phyloP scores from a whole-genome alignment of 2,797 vertebrate species.

The Halcyon badia region DNA sequence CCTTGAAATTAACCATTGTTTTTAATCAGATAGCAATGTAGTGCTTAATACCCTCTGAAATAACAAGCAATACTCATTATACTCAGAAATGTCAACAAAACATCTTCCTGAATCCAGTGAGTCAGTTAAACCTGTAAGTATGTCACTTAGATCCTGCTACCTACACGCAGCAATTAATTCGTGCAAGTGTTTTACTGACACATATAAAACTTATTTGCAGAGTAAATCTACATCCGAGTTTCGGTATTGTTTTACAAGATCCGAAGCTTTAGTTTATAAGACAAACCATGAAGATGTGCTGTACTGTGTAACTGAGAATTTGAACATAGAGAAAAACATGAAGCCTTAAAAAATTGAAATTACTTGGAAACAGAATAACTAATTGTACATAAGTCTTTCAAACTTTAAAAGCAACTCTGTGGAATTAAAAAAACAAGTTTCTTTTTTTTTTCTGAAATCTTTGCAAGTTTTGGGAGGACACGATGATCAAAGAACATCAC shows the following conservation, averaged over 20 bases:
- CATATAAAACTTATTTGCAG: neutral
- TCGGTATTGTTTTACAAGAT: neutral
- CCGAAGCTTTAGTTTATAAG: neutral
- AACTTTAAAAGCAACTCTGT: neutral
- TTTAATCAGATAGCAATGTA: neutral
- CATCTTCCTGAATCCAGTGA: neutral
- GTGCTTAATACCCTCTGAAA: neutral
- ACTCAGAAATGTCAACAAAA: neutral
- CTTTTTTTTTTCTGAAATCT: neutral
- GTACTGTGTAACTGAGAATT: neutral
- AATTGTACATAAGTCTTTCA: neutral
- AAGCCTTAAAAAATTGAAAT: neutral
- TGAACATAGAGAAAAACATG: neutral
- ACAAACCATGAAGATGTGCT: neutral
- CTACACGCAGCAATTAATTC: neutral
- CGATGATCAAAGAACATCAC: neutral
- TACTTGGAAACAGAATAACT: neutral
- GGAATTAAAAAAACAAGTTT: neutral
- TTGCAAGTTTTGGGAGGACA: neutral
- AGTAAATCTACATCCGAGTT: neutral
- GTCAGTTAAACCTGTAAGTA: neutral
- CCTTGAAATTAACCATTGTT: neutral
- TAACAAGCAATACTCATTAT: neutral
- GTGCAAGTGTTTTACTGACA: neutral
- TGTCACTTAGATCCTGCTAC: neutral